phyloP scores from a whole-genome alignment of 1,140 invertebrate species.

The Phortica variegata region DNA sequence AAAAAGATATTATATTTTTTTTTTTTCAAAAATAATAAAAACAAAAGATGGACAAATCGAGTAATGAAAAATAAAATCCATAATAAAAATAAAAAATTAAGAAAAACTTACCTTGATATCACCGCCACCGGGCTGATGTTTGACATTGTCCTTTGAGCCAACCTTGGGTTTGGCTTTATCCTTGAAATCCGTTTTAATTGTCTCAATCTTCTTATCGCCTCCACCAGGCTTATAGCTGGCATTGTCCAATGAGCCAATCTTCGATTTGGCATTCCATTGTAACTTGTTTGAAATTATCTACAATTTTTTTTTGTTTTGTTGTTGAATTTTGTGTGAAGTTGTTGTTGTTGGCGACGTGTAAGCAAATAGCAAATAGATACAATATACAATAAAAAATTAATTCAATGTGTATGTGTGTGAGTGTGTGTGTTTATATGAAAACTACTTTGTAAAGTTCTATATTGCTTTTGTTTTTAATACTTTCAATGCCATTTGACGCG shows the following conservation, averaged over 20 bases:
- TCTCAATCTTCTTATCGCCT: constrained; percentile 89
- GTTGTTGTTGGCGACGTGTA: constrained; percentile 11
- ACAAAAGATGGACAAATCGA: constrained; percentile 19
- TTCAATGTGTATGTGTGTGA: constrained; percentile 7
- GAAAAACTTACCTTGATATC: constrained; percentile 74
- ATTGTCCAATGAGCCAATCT: constrained; percentile 93
- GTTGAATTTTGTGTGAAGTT: constrained; percentile 14
- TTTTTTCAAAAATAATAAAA: constrained; percentile 18
- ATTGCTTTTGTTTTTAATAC: no score
- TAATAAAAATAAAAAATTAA: constrained; percentile 20
- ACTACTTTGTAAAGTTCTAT: no score
- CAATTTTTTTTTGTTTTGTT: constrained; percentile 27
- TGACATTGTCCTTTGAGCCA: constrained; percentile 87
- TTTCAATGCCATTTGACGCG: constrained; percentile 21
- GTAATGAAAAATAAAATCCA: constrained; percentile 19
- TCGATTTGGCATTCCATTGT: constrained; percentile 90
- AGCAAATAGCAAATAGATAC: constrained; percentile 39
- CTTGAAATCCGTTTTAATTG: constrained; percentile 86
- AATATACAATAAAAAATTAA: constrained; percentile 29
- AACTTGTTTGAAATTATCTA: constrained; percentile 83
- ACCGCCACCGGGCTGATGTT: constrained; percentile 71
- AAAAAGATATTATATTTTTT: constrained; percentile 1
- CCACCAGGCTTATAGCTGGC: constrained; percentile 88
- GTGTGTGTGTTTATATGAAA: neutral
- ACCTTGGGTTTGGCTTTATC: constrained; percentile 90